These are phyloP conservation scores for Antitype chi DNA, from an alignment of 2,888 invertebrate species.

Conservation along the genomic window DNA sequence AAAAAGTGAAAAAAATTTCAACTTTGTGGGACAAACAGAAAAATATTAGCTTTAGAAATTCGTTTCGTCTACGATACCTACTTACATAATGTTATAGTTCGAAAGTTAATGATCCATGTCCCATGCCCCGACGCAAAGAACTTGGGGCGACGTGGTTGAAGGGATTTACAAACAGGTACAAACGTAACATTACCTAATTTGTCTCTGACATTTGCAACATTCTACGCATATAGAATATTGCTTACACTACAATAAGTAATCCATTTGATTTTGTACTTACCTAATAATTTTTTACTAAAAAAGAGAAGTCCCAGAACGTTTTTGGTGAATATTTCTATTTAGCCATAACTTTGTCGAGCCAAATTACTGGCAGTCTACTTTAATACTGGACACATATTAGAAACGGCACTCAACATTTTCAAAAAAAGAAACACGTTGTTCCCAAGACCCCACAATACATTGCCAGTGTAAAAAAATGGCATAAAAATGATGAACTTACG, in stretches of 20 bases:
- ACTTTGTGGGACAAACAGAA: not conserved
- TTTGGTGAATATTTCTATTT: not conserved
- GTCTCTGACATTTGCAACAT: not conserved
- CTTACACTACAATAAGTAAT: not conserved
- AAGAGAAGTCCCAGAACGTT: not conserved
- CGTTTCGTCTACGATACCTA: not conserved
- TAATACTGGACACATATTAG: no score
- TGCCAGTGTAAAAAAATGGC: conserved; percentile 35
- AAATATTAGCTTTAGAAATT: no score
- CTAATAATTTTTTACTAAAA: not conserved
- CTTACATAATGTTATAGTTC: not conserved
- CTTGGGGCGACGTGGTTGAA: conserved; percentile 32
- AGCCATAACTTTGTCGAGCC: not conserved
- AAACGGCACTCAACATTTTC: not conserved
- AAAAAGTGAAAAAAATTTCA: not conserved
- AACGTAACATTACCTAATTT: not conserved
- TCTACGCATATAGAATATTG: not conserved
- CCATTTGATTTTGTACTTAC: not conserved
- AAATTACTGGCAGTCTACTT: not conserved
- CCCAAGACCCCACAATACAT: not conserved
- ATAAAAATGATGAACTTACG: conserved; percentile 13
- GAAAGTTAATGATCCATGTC: conserved; percentile 28
- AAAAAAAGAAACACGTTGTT: conserved; percentile 16
- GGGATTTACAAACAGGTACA: conserved; percentile 23
- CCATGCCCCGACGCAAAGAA: not conserved